These are phyloP conservation scores for Tretioscincus oriximinensis DNA, from an alignment of 2,113 vertebrate species.

Conservation along the genomic window DNA sequence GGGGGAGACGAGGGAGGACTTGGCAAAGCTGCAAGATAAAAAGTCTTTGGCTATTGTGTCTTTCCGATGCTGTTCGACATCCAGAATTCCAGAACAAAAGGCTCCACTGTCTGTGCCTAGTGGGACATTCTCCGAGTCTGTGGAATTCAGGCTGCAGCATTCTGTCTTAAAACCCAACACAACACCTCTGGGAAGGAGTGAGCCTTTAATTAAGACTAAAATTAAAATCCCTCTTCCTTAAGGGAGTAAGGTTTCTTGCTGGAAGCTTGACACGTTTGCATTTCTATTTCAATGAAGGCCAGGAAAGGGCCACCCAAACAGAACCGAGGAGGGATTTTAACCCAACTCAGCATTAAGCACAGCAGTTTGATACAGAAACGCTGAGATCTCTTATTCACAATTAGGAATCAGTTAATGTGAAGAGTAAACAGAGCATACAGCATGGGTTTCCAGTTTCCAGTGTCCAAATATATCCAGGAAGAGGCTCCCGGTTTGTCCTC, in stretches of 20 bases:
- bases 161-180: constrained; percentile 37
- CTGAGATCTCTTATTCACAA: no score
- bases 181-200: not conserved
- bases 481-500: not conserved
- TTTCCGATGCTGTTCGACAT: constrained; percentile 35
- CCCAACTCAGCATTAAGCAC: not conserved
- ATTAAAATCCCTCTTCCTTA: not conserved
- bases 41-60: constrained; percentile 38
- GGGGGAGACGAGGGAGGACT: not conserved
- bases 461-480: not conserved
- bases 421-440: no score
- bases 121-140: constrained; percentile 53
- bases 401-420: no score
- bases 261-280: not conserved
- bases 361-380: not conserved
- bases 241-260: no score
- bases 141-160: constrained; percentile 52
- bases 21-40: constrained; percentile 41
- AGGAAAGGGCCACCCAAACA: not conserved
- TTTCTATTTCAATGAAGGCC: not conserved
- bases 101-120: constrained; percentile 51
- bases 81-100: constrained; percentile 55
- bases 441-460: not conserved
- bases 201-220: not conserved
- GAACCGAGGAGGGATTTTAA: not conserved